phyloP scores from a whole-genome alignment of 2,113 vertebrate species.

The Tyrannus savana region DNA sequence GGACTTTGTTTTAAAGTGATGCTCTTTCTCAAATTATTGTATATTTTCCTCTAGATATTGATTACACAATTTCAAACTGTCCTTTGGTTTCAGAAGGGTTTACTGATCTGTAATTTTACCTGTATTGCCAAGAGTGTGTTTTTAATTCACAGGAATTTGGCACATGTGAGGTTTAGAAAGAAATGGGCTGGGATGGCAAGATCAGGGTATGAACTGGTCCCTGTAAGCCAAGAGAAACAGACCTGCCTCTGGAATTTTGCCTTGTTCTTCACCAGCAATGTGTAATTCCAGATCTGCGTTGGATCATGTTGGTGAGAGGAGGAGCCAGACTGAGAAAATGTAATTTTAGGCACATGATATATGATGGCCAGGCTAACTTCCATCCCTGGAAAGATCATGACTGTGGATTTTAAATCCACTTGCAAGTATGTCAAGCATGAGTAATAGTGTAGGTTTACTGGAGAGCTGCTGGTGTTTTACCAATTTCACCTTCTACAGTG shows the following conservation, averaged over 20 bases:
- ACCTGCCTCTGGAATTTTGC: neutral
- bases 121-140: neutral
- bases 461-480: neutral
- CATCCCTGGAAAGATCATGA: neutral
- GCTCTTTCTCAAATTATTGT: neutral
- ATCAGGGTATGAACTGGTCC: neutral
- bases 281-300: neutral
- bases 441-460: neutral
- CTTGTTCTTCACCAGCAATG: neutral
- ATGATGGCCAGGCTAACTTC: neutral
- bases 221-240: neutral
- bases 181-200: neutral
- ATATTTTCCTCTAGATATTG: neutral
- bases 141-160: neutral
- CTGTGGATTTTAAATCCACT: neutral
- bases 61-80: neutral
- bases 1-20: neutral
- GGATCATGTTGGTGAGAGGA: neutral
- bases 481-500: neutral
- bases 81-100: neutral
- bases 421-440: neutral
- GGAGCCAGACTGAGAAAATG: neutral
- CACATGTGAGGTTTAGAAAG: neutral
- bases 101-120: neutral
- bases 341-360: neutral